A percentile compares a stretch with the other conserved stretches of the same genome.
These are phyloP conservation scores for Ceratina calcarata DNA, from an alignment of 1,140 invertebrate genomes.

Conservation along the genomic window DNA sequence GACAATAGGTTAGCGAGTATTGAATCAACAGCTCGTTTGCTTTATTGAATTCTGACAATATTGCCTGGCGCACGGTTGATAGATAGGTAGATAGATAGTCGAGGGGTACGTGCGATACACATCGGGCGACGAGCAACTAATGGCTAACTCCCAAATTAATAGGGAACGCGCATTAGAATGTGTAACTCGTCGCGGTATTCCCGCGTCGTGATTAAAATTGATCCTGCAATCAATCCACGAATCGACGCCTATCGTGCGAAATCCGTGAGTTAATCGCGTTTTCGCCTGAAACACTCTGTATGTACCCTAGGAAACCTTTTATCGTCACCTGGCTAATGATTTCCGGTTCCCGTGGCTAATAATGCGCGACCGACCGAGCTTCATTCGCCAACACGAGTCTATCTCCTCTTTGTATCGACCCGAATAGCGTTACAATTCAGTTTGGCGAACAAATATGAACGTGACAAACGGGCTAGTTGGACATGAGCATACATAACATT, in stretches of 20 bases:
- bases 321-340: conserved; percentile 13
- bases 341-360: neutral
- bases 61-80: conserved; percentile 21
- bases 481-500: neutral
- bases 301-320: conserved; percentile 16
- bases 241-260: conserved; percentile 26
- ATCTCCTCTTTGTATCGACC: neutral
- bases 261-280: conserved; percentile 33
- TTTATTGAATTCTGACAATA: conserved; percentile 51
- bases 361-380: neutral
- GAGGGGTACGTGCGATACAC: neutral
- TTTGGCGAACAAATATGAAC: too few species aligned
- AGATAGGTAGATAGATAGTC: conserved; percentile 11
- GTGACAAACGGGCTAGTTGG: too few species aligned
- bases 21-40: conserved; percentile 50
- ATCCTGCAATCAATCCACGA: conserved; percentile 47
- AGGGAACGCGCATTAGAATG: conserved; percentile 43
- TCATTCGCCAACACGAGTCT: neutral
- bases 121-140: conserved; percentile 1
- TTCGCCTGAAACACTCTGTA: neutral
- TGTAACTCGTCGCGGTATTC: conserved; percentile 13
- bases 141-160: conserved; percentile 49
- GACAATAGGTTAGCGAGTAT: conserved; percentile 46
- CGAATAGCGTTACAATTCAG: too few species aligned
- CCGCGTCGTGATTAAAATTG: conserved; percentile 47